Conservation (phyloP, 2,797 vertebrate species). For the Capromys pilorides region DNA sequence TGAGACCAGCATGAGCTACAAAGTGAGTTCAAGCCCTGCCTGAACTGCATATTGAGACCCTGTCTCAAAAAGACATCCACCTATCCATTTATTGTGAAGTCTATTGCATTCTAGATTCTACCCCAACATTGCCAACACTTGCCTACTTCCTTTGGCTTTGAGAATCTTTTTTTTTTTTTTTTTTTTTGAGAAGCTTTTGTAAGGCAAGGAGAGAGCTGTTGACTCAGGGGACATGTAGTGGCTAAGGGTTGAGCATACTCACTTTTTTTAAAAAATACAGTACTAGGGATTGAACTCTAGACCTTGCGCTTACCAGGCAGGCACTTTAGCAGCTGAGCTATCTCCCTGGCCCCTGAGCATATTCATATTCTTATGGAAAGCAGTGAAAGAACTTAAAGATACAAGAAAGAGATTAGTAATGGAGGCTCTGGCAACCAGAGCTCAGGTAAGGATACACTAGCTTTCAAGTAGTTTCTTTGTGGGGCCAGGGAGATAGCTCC, state of each 20-base stretch:
- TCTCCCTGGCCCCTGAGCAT: not conserved
- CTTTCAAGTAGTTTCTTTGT: not conserved
- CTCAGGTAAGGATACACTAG: not conserved
- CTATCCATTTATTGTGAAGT: no score
- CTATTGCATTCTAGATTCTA: no score
- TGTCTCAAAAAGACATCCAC: no score
- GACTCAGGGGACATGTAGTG: not conserved
- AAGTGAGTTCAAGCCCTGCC: no score
- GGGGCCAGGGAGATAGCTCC: not conserved
- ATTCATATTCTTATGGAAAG: slow-evolving; percentile 32
- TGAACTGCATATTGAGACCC: no score
- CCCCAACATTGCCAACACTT: no score
- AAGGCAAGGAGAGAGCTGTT: not conserved
- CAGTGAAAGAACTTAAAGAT: slow-evolving; percentile 5
- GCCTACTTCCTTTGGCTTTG: no score
- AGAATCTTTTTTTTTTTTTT: no score
- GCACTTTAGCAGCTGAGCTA: no score
- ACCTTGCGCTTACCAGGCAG: no score
- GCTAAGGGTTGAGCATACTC: not conserved
- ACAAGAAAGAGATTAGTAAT: not conserved
- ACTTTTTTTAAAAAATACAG: not conserved
- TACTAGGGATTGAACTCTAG: no score
- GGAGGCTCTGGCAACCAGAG: not conserved
- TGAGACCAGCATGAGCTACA: no score
- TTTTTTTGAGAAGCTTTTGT: not conserved